A percentile compares a stretch with the other conserved stretches of the same genome.
Evolutionary conservation across 2,888 invertebrate genomes (phyloP).

Genomic region (Himalopsyche kuldschensis): DNA sequence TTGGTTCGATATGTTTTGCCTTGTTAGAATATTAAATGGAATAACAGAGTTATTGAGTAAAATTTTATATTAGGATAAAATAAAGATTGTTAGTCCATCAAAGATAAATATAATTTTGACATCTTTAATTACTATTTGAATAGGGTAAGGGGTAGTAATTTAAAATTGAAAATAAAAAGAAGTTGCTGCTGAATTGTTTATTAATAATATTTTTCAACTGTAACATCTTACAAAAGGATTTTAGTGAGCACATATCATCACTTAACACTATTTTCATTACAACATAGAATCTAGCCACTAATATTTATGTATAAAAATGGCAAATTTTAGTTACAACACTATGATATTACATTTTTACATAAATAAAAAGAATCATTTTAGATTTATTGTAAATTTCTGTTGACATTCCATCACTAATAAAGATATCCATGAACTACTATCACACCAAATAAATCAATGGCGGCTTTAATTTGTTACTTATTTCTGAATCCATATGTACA

Average conservation of each 20-base stretch:
- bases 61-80: too few relatives aligned
- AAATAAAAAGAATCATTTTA: background rate
- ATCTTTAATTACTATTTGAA: too few relatives aligned
- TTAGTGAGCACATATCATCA: constrained; percentile 29
- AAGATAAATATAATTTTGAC: too few relatives aligned
- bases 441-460: background rate
- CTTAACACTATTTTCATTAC: constrained; percentile 25
- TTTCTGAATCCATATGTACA: too few relatives aligned
- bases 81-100: too few relatives aligned
- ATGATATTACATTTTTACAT: background rate
- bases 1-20: too few relatives aligned
- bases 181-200: background rate
- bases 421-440: background rate
- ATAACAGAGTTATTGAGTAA: too few relatives aligned
- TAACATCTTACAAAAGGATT: constrained; percentile 35
- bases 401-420: background rate
- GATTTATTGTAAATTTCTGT: background rate
- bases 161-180: too few relatives aligned
- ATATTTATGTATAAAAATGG: constrained; percentile 21
- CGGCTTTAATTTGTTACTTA: background rate
- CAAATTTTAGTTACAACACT: background rate
- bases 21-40: too few relatives aligned
- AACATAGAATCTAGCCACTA: constrained; percentile 7
- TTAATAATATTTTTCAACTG: constrained; percentile 32
- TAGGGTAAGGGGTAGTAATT: too few relatives aligned